Evolutionary conservation across 2,888 invertebrate genomes (phyloP), one percentile per base, ranked within the genome.

Genomic region (Nomada ferruginata): DNA sequence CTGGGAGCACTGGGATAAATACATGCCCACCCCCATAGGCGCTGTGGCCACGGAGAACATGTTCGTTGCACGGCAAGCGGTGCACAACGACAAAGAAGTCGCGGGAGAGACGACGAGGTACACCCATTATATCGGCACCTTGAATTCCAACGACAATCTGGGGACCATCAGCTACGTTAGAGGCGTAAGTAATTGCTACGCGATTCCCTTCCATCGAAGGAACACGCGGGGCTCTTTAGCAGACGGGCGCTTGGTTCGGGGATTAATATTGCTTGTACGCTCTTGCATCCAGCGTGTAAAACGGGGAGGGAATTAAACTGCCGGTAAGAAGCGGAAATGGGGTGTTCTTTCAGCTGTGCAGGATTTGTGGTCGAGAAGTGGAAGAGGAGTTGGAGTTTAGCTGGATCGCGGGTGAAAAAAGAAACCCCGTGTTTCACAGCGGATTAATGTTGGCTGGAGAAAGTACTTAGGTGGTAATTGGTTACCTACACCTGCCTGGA

Each of bases 1-100:
- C 82, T 98, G 98, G 98, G 95, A 95, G 60, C 94, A 95, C n/a
- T 97, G 97, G 96, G 95, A 95, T 85, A 96, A 96, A 92, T 97
- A 96, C 91, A 95, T 95, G 1, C 92, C 94, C 15, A 95, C 95
- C 79, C 96, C 96, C 0, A 95, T 95, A 78, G 97, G 97, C 9
- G 96, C 96, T 15, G 96, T 97, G 7, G 86, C 83, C 20, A 83
- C 74, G 52, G 84, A 85, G 20, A 87, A 81, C 50, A 91, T 91
- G 44, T 95, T 94, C 87, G 94, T 96, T 10, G 95, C 95, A 0
- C 91, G 95, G 2, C 94, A 94, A 84, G 94, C 94, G 84, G 89
- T 85, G 1, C 76, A 78, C 85, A 81, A 83, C 5, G 87, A 87
- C 59, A 82, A 85, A 29, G 80, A 83, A 18, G 69, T 79, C 4